phyloP scores from a whole-genome alignment of 1,140 invertebrate genomes.

The Ptiloglossa arizonensis region DNA sequence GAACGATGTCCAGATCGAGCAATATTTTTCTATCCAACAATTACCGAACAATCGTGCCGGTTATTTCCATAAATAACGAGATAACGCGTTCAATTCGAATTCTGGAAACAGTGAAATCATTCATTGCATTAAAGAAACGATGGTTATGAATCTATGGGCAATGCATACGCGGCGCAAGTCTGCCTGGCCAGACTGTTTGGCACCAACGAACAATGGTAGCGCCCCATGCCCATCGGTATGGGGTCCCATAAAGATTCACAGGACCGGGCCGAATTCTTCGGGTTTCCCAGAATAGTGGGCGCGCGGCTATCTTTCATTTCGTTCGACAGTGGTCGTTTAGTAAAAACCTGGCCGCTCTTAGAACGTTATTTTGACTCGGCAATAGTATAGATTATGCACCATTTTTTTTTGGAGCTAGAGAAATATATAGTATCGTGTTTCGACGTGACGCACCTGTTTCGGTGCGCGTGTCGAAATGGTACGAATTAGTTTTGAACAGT shows the following conservation, averaged over 20 bases:
- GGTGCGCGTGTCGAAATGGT: background rate
- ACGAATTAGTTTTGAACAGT: background rate
- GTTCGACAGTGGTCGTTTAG: slow-evolving; percentile 23
- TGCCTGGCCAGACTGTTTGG: slow-evolving; percentile 71
- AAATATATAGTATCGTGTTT: background rate
- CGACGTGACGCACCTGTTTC: background rate
- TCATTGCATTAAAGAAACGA: slow-evolving; percentile 12
- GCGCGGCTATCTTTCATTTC: slow-evolving; percentile 56
- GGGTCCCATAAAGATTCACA: slow-evolving; percentile 65
- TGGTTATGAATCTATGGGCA: slow-evolving; percentile 23
- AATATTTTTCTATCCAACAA: slow-evolving; percentile 1
- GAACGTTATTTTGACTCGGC: slow-evolving; percentile 10
- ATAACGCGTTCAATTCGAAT: slow-evolving; percentile 20
- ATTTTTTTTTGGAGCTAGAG: background rate
- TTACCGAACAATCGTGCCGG: background rate
- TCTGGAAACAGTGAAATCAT: slow-evolving; percentile 39
- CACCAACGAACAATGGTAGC: slow-evolving; percentile 68
- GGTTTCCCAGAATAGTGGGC: slow-evolving; percentile 54
- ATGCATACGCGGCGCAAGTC: slow-evolving; percentile 20
- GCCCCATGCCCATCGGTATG: slow-evolving; percentile 53
- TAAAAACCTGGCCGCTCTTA: background rate
- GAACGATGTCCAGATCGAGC: slow-evolving; percentile 6
- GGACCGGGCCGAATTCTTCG: slow-evolving; percentile 55
- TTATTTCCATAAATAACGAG: slow-evolving; percentile 47
- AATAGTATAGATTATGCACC: slow-evolving; percentile 13